Conservation (phyloP, 2,888 invertebrate genomes). For the Dynastes tityus region DNA sequence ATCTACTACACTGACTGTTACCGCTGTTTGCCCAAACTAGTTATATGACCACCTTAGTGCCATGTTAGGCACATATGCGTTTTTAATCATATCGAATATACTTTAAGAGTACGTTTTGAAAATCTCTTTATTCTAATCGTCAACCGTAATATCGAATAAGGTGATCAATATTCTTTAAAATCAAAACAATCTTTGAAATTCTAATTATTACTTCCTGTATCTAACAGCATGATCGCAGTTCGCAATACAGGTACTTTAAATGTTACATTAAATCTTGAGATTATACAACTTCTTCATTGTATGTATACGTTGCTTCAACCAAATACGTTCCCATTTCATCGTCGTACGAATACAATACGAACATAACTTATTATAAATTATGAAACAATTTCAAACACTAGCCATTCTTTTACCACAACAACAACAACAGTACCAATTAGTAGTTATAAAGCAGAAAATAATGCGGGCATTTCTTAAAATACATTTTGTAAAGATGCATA, state of each 20-base stretch:
- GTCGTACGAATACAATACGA: slow-evolving; percentile 13
- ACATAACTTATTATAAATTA: slow-evolving; percentile 22
- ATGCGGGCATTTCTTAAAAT: not conserved
- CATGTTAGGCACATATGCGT: no score
- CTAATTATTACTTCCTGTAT: not conserved
- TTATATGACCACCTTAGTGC: no score
- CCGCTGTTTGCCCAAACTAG: no score
- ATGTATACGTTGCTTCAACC: not conserved
- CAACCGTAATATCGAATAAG: no score
- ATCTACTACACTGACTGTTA: no score
- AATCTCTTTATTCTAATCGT: no score
- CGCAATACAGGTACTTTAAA: not conserved
- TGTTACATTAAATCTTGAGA: not conserved
- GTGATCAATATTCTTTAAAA: no score
- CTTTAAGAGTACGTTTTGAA: no score
- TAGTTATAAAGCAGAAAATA: slow-evolving; percentile 19
- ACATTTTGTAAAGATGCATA: not conserved
- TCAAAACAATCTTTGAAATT: no score
- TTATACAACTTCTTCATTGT: slow-evolving; percentile 15
- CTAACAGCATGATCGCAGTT: not conserved
- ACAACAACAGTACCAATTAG: slow-evolving; percentile 21
- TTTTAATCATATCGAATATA: no score
- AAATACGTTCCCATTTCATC: slow-evolving; percentile 10
- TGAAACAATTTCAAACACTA: slow-evolving; percentile 11
- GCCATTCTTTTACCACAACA: slow-evolving; percentile 23